Base-by-base conservation (phyloP, 53 echinoderm and acorn worm species). In the Apostichopus leukothele region DNA sequence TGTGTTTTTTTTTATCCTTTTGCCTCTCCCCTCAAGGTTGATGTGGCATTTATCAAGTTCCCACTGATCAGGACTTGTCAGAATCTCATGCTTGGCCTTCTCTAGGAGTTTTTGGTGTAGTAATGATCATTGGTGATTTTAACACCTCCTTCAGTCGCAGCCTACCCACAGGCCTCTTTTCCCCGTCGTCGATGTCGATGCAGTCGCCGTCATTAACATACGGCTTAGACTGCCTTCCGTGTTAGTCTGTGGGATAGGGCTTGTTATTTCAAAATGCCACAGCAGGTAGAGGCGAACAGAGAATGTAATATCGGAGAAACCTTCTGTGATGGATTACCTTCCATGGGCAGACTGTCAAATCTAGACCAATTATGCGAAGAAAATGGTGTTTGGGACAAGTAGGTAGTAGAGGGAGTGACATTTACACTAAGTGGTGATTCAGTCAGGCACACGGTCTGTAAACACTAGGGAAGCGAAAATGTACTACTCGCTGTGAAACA, bases 11-110 rank as follows among this genome's bases (percentile, higher is more conserved):
- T 18, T 5, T 71, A 18, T 71, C 18, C 71, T 18, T n/a, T 71
- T 71, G 16, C 18, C 50, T 67, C 23, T 67, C 18, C 67, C 85
- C 67, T 85, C 85, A 67, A 67, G 85, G 85, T 85, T 85, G 85
- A 85, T 60, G 61, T 85, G 85, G 66, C 85, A 85, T 85, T 85
- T 67, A 85, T 85, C 85, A 85, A 67, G 85, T 85, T 85, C 66
- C 67, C 67, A 18, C 67, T 60, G 85, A 85, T 85, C 85, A 27
- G 85, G 67, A 67, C 85, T 63, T 85, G 71, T 85, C 85, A 85
- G 85, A 85, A 85, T 67, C 67, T 81, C 23, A 16, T 59, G 81
- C 81, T 59, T 51, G 59, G 81, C 81, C 60, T 81, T 81, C 81
- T 54, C 81, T 50, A 63, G 50, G 25, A 67, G 85, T 60, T 67